Conservation (phyloP, 2,113 vertebrate genomes). For the Pollachius pollachius region DNA sequence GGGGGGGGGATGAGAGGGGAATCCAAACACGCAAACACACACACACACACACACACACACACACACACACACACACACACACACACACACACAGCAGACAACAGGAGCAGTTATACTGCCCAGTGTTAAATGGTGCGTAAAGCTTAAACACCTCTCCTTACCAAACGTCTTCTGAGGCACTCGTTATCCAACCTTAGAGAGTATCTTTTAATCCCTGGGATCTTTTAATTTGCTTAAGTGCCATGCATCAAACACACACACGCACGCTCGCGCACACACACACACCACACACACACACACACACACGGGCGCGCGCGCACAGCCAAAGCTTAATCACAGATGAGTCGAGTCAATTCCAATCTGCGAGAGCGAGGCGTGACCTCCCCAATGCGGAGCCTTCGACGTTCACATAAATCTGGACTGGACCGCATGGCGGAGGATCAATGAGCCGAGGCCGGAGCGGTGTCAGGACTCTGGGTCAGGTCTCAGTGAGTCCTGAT, state of each 20-base stretch:
- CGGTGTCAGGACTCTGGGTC: not conserved
- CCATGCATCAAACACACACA: slow-evolving; percentile 42
- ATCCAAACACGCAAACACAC: not conserved
- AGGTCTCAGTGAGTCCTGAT: not conserved
- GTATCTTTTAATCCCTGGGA: slow-evolving; percentile 54
- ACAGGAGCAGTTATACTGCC: too few species aligned
- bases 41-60: not conserved
- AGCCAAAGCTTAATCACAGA: slow-evolving; percentile 55
- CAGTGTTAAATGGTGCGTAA: too few species aligned
- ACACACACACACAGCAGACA: not conserved
- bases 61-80: not conserved
- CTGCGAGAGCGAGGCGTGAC: slow-evolving; percentile 37
- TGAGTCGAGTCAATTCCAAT: slow-evolving; percentile 34
- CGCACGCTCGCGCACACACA: not conserved
- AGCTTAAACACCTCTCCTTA: too few species aligned
- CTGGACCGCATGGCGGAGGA: slow-evolving; percentile 29
- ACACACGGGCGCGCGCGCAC: slow-evolving; percentile 25
- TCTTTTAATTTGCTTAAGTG: slow-evolving; percentile 69
- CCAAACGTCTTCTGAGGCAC: too few species aligned
- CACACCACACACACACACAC: slow-evolving; percentile 7
- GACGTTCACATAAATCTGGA: slow-evolving; percentile 38
- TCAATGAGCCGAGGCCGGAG: slow-evolving; percentile 35
- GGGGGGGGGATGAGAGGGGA: too few species aligned
- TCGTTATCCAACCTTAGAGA: slow-evolving; percentile 29
- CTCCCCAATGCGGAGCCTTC: slow-evolving; percentile 39